Evolutionary conservation across 2,888 invertebrate genomes (phyloP).

Genomic region (Gastracanthus pulcherrimus): DNA sequence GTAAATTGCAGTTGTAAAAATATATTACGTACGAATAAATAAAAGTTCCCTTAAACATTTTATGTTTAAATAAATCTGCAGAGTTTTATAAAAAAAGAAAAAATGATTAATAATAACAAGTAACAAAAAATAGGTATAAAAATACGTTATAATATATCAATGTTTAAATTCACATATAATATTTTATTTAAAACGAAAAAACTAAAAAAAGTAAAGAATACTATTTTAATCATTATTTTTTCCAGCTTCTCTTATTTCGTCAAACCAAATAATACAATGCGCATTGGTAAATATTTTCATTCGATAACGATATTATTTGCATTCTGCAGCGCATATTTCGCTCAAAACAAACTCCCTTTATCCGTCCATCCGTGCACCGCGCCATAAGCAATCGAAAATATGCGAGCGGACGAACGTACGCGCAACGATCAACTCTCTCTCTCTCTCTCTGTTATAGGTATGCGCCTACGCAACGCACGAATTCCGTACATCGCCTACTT

Average conservation of each 20-base stretch:
- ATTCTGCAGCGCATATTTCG: background rate
- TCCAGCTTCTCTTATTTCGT: background rate
- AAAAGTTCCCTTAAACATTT: background rate
- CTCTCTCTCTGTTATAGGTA: too few relatives aligned
- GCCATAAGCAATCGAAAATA: background rate
- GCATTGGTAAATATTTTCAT: background rate
- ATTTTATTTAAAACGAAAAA: too few relatives aligned
- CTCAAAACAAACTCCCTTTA: background rate
- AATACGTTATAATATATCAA: too few relatives aligned
- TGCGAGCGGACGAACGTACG: background rate
- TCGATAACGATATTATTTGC: conserved; percentile 11
- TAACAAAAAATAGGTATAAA: background rate
- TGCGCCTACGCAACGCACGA: background rate
- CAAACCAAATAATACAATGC: background rate
- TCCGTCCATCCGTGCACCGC: too few relatives aligned
- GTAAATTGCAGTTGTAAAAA: conserved; percentile 28
- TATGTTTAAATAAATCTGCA: background rate
- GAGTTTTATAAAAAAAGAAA: background rate
- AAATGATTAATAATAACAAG: background rate
- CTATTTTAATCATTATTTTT: background rate
- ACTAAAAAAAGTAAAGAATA: background rate
- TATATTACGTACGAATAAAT: background rate
- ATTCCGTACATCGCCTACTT: too few relatives aligned
- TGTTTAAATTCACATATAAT: too few relatives aligned
- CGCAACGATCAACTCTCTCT: background rate